Percentiles rank a stretch among this genome's conserved stretches.
Conservation (phyloP, 2,888 invertebrate genomes). For the Clunio marinus region DNA sequence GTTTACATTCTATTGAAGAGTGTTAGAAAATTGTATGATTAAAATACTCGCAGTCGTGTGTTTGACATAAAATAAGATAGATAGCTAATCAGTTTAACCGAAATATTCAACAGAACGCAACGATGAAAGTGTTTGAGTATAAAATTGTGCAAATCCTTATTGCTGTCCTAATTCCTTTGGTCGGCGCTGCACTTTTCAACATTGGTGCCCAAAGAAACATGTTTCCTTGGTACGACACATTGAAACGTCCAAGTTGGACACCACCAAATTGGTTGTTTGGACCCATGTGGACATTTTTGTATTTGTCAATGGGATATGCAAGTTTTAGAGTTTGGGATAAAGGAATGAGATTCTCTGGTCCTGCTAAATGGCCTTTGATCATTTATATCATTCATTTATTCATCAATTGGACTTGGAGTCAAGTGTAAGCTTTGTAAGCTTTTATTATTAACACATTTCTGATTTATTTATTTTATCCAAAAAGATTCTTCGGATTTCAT, state of each 20-base stretch:
- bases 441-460: too few relatives aligned
- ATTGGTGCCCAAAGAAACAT: not conserved
- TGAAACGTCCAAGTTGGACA: not conserved
- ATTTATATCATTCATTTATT: conserved; percentile 20
- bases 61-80: too few relatives aligned
- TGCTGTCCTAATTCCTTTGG: not conserved
- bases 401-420: conserved; percentile 14
- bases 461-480: too few relatives aligned
- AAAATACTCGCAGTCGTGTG: too few relatives aligned
- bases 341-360: conserved; percentile 10
- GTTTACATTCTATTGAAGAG: too few relatives aligned
- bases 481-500: conserved; percentile 2
- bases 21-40: too few relatives aligned
- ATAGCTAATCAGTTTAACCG: too few relatives aligned
- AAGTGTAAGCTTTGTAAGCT: not conserved
- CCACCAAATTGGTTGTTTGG: conserved; percentile 23
- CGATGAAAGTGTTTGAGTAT: not conserved
- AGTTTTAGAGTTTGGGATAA: conserved; percentile 12
- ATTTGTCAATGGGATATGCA: conserved; percentile 27
- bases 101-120: not conserved
- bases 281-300: conserved; percentile 18
- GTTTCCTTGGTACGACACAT: not conserved
- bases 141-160: conserved; percentile 30
- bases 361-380: not conserved
- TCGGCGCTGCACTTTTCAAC: not conserved